Evolutionary conservation across 1,140 invertebrate species (phyloP), one percentile per base, ranked within the genome.

Genomic region (Hestina assimilis): DNA sequence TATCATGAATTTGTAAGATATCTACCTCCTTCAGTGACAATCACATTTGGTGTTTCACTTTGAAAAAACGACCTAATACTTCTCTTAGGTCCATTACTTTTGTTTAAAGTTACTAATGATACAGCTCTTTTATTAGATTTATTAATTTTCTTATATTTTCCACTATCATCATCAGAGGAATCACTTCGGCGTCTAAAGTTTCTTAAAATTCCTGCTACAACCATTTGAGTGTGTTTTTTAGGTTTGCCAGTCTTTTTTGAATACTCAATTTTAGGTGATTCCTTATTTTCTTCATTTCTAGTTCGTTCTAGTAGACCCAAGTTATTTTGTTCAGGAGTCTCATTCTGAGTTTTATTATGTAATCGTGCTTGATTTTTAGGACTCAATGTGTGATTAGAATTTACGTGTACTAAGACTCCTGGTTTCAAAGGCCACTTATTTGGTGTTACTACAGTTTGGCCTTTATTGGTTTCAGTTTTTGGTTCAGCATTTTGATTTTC

Each of bases 401-500:
- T 96, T 26, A 96, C 93, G 84, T 96, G 95, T 35, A 96, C 94
- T 67, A 96, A 90, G 33, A 97, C 95, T 20, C 95, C 96, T 1
- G 96, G 95, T 72, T 95, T 94, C 52, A 96, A 87, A 19, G 96
- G 96, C 95, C 95, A 97, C 70, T 95, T 95, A 61, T 91, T 93
- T 9, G 93, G 81, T 45, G 75, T 83, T 19, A 75, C 74, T 46
- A 83, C 75, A 64, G 73, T 78, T 71, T 83, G 70, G 9, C 43
- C 61, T 65, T 79, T 83, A 63, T 66, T 60, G 11, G 29, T 41
- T 20, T 79, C 73, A 23, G 14, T 46, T 67, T 75, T 74, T 6
- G 43, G 52, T 59, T 78, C 67, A 15, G 51, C 41, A 67, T 77
- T 74, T 3, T 69, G 71, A 51, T 72, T 62, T 60, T 78, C 68